phyloP scores from a whole-genome alignment of 2,113 vertebrate genomes.

The Pelecanoides urinatrix region DNA sequence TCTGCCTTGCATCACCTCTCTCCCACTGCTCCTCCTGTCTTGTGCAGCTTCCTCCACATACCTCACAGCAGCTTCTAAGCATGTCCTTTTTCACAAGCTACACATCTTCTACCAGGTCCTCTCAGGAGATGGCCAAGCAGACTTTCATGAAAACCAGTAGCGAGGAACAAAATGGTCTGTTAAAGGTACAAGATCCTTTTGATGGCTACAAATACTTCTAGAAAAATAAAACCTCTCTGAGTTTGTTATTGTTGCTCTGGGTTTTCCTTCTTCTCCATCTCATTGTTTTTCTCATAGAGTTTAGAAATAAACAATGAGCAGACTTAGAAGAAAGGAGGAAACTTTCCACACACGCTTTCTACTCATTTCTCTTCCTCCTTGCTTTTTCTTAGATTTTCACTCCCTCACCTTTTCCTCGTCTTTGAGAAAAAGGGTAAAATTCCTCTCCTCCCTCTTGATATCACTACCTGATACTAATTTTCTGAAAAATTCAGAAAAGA shows the following conservation, averaged over 20 bases:
- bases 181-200: neutral
- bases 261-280: neutral
- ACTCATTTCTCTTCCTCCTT: neutral
- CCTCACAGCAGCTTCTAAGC: neutral
- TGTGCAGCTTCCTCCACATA: neutral
- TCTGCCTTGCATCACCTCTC: neutral
- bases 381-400: neutral
- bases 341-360: neutral
- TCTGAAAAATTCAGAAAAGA: neutral
- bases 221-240: neutral
- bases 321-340: neutral
- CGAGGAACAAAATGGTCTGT: neutral
- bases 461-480: neutral
- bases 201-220: neutral
- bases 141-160: neutral
- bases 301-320: neutral
- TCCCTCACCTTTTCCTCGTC: neutral
- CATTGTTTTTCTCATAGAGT: neutral
- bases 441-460: neutral
- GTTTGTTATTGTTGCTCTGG: neutral
- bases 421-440: neutral
- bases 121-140: neutral
- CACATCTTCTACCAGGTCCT: neutral
- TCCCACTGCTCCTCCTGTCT: neutral
- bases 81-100: neutral